Base-by-base conservation (phyloP, 1,140 invertebrate genomes). In the Olivierus martensii region DNA sequence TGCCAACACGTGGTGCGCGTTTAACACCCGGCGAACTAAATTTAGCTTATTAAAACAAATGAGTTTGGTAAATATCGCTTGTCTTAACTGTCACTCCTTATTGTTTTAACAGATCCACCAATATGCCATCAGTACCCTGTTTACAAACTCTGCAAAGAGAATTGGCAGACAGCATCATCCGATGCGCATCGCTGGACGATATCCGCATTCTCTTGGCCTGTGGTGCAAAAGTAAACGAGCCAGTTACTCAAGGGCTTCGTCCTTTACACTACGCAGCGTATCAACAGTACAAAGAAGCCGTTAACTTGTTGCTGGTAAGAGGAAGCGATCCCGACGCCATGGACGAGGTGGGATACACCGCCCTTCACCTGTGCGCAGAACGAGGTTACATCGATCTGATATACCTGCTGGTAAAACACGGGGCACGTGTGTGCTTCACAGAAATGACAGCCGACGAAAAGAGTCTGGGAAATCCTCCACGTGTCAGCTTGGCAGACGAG, bases 261-360 rank as follows among this genome's bases (percentile, higher is more conserved):
- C 87, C 89, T 0, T 69, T 94, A n/a, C 89, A 93, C 67, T 94
- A 93, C 67, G 88, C 88, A 0, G 84, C 88, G 44, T 92, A 87
- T 79, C 83, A 87, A 63, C 71, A 76, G 12, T 82, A 92, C 67
- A 72, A 78, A 35, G 86, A 88, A 62, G 87, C 86, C 0, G 82
- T 84, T 0, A 76, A 81, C 41, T 68, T 87, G 37, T 69, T 87
- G 35, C 70, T 87, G 34, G 82, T 85, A 1, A 67, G 83, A 38
- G 84, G 62, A 2, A 81, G 82, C 58, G 83, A 87, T 65, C 82
- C 91, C 15, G 70, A 92, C 69, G 82, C 83, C 0, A 77, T 78
- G 10, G 88, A 93, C 64, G 87, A 91, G 61, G 87, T 87, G 58
- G 89, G 88, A 0, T 92, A 91, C 68, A 87, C 86, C 43, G 82